Percentiles rank a stretch among this genome's conserved stretches.
phyloP scores from a whole-genome alignment of 1,140 invertebrate species.

The Aradophagus sp. region DNA sequence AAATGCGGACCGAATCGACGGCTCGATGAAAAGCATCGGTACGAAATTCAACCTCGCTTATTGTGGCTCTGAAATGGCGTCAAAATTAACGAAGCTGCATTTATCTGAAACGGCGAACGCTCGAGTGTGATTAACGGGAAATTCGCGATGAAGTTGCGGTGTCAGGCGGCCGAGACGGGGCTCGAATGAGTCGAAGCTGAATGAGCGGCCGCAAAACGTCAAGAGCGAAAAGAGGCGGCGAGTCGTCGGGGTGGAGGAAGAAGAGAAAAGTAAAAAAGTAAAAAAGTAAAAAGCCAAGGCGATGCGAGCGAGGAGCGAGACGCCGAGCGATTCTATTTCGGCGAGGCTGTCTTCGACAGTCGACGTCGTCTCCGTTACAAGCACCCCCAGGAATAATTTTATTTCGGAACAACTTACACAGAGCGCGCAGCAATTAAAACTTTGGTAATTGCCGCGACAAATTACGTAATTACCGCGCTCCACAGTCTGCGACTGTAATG shows the following conservation, averaged over 20 bases:
- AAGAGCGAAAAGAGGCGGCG: no score
- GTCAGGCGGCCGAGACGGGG: conserved; percentile 14
- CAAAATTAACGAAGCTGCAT: conserved; percentile 29
- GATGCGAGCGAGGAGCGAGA: not conserved
- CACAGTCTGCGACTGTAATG: conserved; percentile 32
- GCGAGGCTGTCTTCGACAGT: conserved; percentile 21
- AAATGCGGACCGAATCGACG: no score
- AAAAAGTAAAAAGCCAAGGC: conserved; percentile 7
- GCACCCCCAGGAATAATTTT: conserved; percentile 64
- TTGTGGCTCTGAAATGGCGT: conserved; percentile 7
- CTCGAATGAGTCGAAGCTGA: conserved; percentile 20
- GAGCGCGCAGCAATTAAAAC: conserved; percentile 70
- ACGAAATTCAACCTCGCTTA: conserved; percentile 28
- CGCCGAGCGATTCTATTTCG: conserved; percentile 14
- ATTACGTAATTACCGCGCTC: conserved; percentile 68
- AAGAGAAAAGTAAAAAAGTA: conserved; percentile 4
- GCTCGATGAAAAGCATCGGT: conserved; percentile 26
- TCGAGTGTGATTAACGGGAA: conserved; percentile 23
- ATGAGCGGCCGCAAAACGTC: conserved; percentile 16
- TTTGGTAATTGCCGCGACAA: conserved; percentile 69
- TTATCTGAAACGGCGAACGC: conserved; percentile 22
- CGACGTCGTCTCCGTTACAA: conserved; percentile 50
- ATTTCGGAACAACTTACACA: conserved; percentile 66
- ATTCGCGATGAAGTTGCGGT: conserved; percentile 35
- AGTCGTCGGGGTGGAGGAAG: no score